Base-by-base conservation (phyloP, 2,888 invertebrate species). In the Acholoe squamosa region DNA sequence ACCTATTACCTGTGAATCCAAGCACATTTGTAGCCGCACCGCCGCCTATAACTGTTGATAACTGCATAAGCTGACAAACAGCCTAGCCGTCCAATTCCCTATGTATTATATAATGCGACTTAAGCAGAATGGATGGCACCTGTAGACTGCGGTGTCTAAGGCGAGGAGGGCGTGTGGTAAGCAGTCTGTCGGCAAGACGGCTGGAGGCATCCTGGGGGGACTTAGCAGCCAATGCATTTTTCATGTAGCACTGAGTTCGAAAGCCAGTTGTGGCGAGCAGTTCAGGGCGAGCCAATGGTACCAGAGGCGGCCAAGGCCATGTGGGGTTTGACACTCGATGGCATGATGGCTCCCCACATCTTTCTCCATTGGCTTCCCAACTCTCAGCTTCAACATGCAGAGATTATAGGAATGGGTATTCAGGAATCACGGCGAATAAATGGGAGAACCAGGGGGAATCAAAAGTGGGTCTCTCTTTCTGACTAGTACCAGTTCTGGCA, bases 201-300 rank as follows among this genome's bases (percentile, higher is more conserved):
- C 61, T 61, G n/a, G 7, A 19, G 61, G 61, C 22, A 61, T 14
- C 61, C 61, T 19, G 16, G 16, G 22, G 80, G 80, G 80, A 80
- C 33, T 80, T 80, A 80, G 22, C 25, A 43, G 16, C 5, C 22
- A 43, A 80, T 80, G 80, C 80, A 80, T 80, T 80, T 33, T 80
- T 80, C 80, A 80, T 80, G 80, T 80, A 16, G 34, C 25, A 19
- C 80, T 34, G 33, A 80, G 80, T 34, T 80, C 43, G 43, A 34
- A 80, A 80, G 43, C 43, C 43, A 22, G 80, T 33, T 43, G 80
- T 34, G 80, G 80, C 14, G 14, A 28, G 71, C 71, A 14, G 71
- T 5, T 28, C 28, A n/a, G 61, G 22, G n/a, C 14, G 22, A 61
- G 61, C n/a, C 43, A n/a, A 61, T 61, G 61, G 61, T 61, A 19